Conservation (phyloP, 2,113 vertebrate genomes). For the Psittacula cyanocephala region DNA sequence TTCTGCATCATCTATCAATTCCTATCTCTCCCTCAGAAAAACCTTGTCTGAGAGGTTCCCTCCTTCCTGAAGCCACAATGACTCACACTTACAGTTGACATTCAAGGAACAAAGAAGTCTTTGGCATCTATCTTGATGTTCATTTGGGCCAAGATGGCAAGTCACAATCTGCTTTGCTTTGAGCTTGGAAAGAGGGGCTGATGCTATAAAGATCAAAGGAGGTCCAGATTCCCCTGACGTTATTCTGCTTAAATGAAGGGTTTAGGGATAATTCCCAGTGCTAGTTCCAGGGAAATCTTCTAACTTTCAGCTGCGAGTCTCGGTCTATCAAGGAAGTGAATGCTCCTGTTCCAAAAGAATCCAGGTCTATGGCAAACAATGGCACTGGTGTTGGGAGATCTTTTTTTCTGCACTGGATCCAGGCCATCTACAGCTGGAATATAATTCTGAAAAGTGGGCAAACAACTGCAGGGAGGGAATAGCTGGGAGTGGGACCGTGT, state of each 20-base stretch:
- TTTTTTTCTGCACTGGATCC: not conserved
- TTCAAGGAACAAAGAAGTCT: constrained; percentile 61
- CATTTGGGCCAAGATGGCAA: constrained; percentile 46
- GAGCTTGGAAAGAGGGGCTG: constrained; percentile 27
- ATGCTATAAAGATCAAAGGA: constrained; percentile 46
- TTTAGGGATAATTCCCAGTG: not conserved
- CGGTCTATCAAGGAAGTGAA: not conserved
- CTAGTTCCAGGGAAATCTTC: not conserved
- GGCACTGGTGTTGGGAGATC: not conserved
- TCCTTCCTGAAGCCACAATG: constrained; percentile 40
- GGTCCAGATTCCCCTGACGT: not conserved
- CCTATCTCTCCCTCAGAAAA: constrained; percentile 21
- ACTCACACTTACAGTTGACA: constrained; percentile 55
- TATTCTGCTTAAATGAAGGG: not conserved
- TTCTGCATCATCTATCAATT: constrained; percentile 18
- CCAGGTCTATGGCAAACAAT: not conserved
- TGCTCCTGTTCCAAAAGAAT: not conserved
- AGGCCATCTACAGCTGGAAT: not conserved
- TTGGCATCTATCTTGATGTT: constrained; percentile 52
- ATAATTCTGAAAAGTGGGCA: not conserved
- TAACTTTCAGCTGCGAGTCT: not conserved
- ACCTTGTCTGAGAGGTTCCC: constrained; percentile 38
- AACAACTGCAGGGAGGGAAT: constrained; percentile 17
- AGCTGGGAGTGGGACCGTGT: constrained; percentile 7
- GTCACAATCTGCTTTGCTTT: constrained; percentile 52